A percentile compares a stretch with the other conserved stretches of the same genome.
Evolutionary conservation across 2,113 vertebrate species (phyloP).

Genomic region (Planiliza haematocheilus): DNA sequence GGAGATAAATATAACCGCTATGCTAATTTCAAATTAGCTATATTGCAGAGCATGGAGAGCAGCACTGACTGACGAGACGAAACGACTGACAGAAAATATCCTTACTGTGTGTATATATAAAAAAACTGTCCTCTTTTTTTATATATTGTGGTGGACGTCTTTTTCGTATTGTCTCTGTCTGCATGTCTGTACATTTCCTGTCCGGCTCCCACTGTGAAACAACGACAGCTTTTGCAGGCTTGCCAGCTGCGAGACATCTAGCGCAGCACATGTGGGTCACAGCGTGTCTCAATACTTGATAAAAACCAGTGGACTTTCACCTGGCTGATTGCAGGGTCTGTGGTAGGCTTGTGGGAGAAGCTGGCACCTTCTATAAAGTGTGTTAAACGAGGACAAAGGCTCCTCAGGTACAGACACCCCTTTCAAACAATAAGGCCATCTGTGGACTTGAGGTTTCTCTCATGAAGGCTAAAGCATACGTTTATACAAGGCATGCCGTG

Average conservation of each 20-base stretch:
- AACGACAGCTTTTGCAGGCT: neutral
- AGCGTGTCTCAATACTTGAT: conserved; percentile 58
- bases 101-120: neutral
- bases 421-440: neutral
- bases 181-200: neutral
- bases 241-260: neutral
- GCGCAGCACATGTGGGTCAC: conserved; percentile 40
- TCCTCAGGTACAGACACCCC: neutral
- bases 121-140: neutral
- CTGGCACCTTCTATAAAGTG: conserved; percentile 15
- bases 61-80: neutral
- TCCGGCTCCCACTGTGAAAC: conserved; percentile 22
- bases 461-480: no score
- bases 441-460: neutral
- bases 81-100: neutral
- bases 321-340: conserved; percentile 66
- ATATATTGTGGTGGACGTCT: neutral
- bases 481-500: neutral
- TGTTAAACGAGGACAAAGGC: conserved; percentile 4
- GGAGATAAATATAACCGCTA: conserved; percentile 41
- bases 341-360: conserved; percentile 48
- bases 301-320: conserved; percentile 77
- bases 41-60: neutral
- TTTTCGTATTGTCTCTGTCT: neutral
- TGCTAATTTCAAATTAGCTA: conserved; percentile 50